Conservation (phyloP, 1,140 invertebrate genomes). For the Tyrophagus putrescentiae region DNA sequence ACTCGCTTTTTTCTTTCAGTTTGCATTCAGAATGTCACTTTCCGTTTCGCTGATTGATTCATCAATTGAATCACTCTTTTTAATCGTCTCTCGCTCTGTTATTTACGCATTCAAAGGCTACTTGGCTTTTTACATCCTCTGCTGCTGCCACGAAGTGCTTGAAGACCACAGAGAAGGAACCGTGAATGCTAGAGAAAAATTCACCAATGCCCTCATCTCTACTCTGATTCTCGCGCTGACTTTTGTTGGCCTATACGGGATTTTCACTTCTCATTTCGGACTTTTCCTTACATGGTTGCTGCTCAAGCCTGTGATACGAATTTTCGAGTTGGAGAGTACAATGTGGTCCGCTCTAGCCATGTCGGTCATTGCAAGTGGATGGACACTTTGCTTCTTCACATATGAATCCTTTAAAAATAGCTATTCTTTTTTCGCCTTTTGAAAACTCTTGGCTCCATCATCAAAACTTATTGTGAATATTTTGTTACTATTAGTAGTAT, state of each 20-base stretch:
- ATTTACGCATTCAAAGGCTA: not conserved
- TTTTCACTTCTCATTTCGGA: constrained; percentile 14
- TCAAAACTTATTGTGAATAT: not conserved
- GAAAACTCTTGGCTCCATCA: not conserved
- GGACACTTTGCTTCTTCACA: constrained; percentile 1
- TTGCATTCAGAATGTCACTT: not conserved
- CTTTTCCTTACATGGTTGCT: constrained; percentile 16
- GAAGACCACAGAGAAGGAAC: constrained; percentile 16
- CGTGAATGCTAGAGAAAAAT: constrained; percentile 1
- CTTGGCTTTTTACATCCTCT: constrained; percentile 7
- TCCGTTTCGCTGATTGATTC: not conserved
- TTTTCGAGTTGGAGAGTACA: constrained; percentile 13
- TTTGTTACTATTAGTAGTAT: not conserved
- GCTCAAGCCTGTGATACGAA: constrained; percentile 1
- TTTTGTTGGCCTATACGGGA: constrained; percentile 11
- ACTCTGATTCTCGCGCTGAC: constrained; percentile 2
- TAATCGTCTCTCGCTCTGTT: not conserved
- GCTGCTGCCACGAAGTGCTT: constrained; percentile 6
- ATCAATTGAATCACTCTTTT: not conserved
- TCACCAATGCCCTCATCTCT: not conserved
- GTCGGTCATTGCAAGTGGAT: constrained; percentile 1
- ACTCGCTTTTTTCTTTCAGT: no score
- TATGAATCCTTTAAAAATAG: constrained; percentile 9
- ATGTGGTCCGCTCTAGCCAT: constrained; percentile 15
- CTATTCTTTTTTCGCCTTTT: constrained; percentile 4